These are phyloP conservation scores for Chaetogeoica ovagalla DNA, from an alignment of 2,888 invertebrate species.

Conservation along the genomic window DNA sequence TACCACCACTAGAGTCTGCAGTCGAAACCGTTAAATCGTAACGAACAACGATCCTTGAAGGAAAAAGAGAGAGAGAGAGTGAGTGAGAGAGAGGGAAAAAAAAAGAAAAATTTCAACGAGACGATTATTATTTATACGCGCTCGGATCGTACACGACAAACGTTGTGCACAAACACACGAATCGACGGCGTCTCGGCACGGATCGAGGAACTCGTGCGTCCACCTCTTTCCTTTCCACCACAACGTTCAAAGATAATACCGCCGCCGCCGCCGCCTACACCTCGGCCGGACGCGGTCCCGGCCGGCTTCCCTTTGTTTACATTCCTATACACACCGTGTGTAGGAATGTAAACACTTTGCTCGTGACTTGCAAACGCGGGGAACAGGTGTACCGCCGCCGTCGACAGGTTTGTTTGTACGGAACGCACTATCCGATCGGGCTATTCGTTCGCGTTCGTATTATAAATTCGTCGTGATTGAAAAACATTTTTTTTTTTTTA, in stretches of 20 bases:
- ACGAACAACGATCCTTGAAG: no score
- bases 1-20: no score
- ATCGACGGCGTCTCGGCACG: background rate
- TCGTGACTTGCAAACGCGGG: background rate
- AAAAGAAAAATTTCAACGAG: background rate
- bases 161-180: no score
- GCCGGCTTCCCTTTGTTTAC: slow-evolving; percentile 37
- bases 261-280: background rate
- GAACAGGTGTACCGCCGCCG: background rate
- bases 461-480: no score
- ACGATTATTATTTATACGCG: background rate
- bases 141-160: background rate
- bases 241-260: background rate
- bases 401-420: no score
- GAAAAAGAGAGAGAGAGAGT: no score
- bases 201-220: background rate
- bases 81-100: no score
- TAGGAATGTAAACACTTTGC: no score
- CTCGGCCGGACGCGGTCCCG: background rate
- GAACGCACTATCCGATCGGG: no score
- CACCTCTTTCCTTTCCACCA: background rate
- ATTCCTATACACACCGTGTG: no score
- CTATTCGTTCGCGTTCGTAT: background rate
- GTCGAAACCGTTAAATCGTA: no score
- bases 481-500: no score